These are phyloP conservation scores for Caenorhabditis sp. DNA, from an alignment of 2,888 invertebrate genomes.

Conservation along the genomic window DNA sequence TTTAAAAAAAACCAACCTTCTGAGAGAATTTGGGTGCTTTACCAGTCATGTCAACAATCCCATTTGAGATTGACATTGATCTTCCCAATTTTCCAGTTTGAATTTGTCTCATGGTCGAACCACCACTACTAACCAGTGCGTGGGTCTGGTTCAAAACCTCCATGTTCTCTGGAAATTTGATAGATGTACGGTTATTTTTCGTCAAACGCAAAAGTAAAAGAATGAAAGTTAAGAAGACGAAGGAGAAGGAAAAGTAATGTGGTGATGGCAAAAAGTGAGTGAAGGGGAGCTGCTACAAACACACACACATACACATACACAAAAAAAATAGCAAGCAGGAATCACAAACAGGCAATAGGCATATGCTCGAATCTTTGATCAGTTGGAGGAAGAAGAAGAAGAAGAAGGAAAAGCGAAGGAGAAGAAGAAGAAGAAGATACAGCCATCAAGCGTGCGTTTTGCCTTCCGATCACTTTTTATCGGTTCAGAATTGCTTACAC, in stretches of 20 bases:
- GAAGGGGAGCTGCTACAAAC: not conserved
- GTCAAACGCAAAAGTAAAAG: not conserved
- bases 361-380: conserved; percentile 48
- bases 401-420: not conserved
- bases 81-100: not conserved
- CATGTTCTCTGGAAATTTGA: conserved; percentile 7
- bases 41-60: too few relatives aligned
- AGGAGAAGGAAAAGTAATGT: conserved; percentile 6
- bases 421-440: conserved; percentile 10
- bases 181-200: not conserved
- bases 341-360: conserved; percentile 32
- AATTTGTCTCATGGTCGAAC: not conserved
- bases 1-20: not conserved
- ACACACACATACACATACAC: not conserved
- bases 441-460: conserved; percentile 2
- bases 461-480: conserved; percentile 40
- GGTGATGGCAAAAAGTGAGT: conserved; percentile 7
- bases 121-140: not conserved
- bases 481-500: conserved; percentile 18
- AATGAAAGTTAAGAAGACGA: conserved; percentile 1
- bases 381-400: conserved; percentile 14
- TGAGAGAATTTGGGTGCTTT: not conserved
- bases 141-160: conserved; percentile 12
- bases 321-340: conserved; percentile 10
- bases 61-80: not conserved